Evolutionary conservation across 2,797 vertebrate species (phyloP), one percentile per base, ranked within the genome.

Genomic region (Myoxocephalus aenaeus): DNA sequence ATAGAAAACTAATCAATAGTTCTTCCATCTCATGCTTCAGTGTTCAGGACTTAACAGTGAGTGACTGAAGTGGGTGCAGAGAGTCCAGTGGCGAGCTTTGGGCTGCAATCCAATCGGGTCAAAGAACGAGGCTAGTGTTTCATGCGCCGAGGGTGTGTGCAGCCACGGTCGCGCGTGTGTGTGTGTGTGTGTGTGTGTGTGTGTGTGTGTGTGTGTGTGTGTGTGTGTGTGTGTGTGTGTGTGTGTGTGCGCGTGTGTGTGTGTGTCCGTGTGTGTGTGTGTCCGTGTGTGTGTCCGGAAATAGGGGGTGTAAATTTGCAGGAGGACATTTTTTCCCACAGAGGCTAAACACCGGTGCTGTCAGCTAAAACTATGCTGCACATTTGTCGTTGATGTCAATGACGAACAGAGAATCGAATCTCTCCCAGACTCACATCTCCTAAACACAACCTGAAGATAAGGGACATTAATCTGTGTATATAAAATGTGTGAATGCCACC

Each of bases 71-170:
- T 57, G 62, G 68, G 68, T 7, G 63, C 58, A 56, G 15, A 56
- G 53, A 65, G 64, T 79, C 62, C 29, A 9, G 51, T 25, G 58
- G 64, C 27, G 6, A 73, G 32, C 76, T 57, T 18, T 36, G 29
- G 27, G 65, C 80, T 73, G 66, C 79, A 70, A 85, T 88, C 73
- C 81, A 88, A 67, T 76, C 75, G 29, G 78, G 84, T 86, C 73
- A 56, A 77, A 79, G 85, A 92, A 89, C 51, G 79, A 89, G 90
- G 80, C 82, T 80, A 90, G 86, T 86, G 73, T 91, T 88, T 89
- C 87, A 76, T 66, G 57, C 63, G 83, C 63, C 0, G 27, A 77
- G 83, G 87, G 81, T 73, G 65, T 82, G 86, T 77, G 73, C 71
- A 25, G 67, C 62, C 63, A 71, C 70, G 87, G 86, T 85, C 48